Conservation (phyloP, 2,888 invertebrate species). For the Cantharis lateralis region DNA sequence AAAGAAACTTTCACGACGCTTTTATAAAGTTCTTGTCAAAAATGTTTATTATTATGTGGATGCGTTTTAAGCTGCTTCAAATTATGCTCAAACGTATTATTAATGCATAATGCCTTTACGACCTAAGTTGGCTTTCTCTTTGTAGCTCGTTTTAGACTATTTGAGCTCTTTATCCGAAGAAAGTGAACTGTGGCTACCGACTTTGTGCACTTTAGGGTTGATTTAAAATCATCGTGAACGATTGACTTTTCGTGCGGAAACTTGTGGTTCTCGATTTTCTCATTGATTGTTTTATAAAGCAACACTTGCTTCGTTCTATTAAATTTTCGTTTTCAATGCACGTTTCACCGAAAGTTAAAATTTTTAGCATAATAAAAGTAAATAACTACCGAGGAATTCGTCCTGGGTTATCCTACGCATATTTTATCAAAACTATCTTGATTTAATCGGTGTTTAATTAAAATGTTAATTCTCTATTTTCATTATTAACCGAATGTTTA, state of each 20-base stretch:
- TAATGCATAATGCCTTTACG: conserved; percentile 15
- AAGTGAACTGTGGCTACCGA: conserved; percentile 21
- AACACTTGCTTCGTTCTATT: background rate
- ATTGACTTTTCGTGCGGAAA: conserved; percentile 17
- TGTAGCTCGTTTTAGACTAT: conserved; percentile 18
- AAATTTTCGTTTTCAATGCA: background rate
- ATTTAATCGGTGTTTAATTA: background rate
- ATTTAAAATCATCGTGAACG: conserved; percentile 25
- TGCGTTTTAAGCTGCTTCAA: background rate
- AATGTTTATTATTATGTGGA: background rate
- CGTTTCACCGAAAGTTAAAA: background rate
- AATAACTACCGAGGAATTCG: background rate
- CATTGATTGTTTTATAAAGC: background rate
- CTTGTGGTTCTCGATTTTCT: conserved; percentile 10
- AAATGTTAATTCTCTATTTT: too few species aligned
- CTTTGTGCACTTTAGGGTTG: conserved; percentile 27
- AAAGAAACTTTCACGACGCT: background rate
- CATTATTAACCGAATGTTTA: too few species aligned
- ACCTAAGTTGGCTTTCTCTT: conserved; percentile 20
- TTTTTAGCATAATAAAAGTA: background rate
- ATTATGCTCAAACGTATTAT: conserved; percentile 13
- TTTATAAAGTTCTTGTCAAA: background rate
- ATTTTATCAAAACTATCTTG: background rate
- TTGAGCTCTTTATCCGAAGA: conserved; percentile 24
- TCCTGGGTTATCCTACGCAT: background rate